A percentile compares a stretch with the other conserved stretches of the same genome.
Conservation (phyloP, 1,140 invertebrate species). For the Euura lappo region DNA sequence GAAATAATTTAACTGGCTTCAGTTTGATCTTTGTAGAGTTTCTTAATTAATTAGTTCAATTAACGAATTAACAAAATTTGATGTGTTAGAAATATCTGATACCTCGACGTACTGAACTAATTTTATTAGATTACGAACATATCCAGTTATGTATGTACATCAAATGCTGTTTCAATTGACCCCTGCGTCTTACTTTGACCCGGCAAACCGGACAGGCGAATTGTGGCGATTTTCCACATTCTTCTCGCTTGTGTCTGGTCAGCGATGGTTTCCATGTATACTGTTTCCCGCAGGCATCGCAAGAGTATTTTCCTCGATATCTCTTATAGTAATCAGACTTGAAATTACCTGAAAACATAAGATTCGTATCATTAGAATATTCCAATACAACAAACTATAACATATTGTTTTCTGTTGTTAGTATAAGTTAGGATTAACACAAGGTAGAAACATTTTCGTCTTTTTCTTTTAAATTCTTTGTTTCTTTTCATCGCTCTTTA, state of each 20-base stretch:
- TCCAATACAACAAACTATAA: too few relatives aligned
- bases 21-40: too few relatives aligned
- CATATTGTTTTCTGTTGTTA: not conserved
- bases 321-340: slow-evolving; percentile 28
- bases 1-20: too few relatives aligned
- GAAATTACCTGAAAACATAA: slow-evolving; percentile 21
- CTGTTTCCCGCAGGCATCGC: slow-evolving; percentile 42
- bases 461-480: slow-evolving; percentile 54
- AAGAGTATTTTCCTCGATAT: slow-evolving; percentile 36
- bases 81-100: too few relatives aligned
- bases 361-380: not conserved
- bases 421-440: too few relatives aligned
- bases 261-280: slow-evolving; percentile 57
- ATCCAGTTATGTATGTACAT: slow-evolving; percentile 35
- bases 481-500: too few relatives aligned
- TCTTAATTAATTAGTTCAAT: too few relatives aligned
- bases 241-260: slow-evolving; percentile 53
- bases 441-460: not conserved
- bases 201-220: slow-evolving; percentile 36
- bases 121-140: slow-evolving; percentile 39
- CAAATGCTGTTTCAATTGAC: slow-evolving; percentile 24
- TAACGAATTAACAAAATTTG: too few relatives aligned
- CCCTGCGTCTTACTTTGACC: slow-evolving; percentile 24
- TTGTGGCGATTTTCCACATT: slow-evolving; percentile 55
- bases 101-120: too few relatives aligned